Base-by-base conservation (phyloP, 2,113 vertebrate genomes). In the Benitochromis conjunctus region DNA sequence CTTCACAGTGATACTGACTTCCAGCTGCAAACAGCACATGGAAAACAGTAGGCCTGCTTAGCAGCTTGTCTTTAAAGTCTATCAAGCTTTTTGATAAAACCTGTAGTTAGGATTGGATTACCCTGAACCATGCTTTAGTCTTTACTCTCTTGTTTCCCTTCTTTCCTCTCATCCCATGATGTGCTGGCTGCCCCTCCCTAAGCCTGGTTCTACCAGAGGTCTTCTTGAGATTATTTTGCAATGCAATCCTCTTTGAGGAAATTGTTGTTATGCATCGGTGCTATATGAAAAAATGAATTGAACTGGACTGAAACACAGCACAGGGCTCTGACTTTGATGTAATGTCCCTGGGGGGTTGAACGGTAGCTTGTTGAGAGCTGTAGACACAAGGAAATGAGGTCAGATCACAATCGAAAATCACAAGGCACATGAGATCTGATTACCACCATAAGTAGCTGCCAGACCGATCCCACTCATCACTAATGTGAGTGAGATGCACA, bases 1-100 rank as follows among this genome's bases (percentile, higher is more conserved):
- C 26, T 9, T 90, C 54, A 58, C 92, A 92, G 80, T 88, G 91
- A 86, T 92, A 88, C 51, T 82, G 87, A 34, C 26, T 82, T 6
- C 12, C 82, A 5, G 21, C 93, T 95, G 36, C 26, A 85, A 82
- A 41, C 10, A 53, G 38, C 26, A 43, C 36, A 77, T 53, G 14
- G 18, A 51, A 77, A 6, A 57, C 21, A 56, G 54, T 5, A 24
- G 4, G 5, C 18, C 18, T 19, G 51, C 51, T 53, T 19, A 53
- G 18, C 51, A 9, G 51, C 51, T 53, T 9, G 18, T n/a, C 51
- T 53, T 34, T 34, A 34, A 6, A 6, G 31, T 31, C 31, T 31
- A 31, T 31, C 36, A 36, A 8, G 8, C 36, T 36, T 36, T 36
- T 36, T 36, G 36, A 36, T 36, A 36, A 36, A 36, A 8, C 36